Percentiles rank a stretch among this genome's conserved stretches.
phyloP scores from a whole-genome alignment of 2,888 invertebrate species.

The Didymodactylos carnosus region DNA sequence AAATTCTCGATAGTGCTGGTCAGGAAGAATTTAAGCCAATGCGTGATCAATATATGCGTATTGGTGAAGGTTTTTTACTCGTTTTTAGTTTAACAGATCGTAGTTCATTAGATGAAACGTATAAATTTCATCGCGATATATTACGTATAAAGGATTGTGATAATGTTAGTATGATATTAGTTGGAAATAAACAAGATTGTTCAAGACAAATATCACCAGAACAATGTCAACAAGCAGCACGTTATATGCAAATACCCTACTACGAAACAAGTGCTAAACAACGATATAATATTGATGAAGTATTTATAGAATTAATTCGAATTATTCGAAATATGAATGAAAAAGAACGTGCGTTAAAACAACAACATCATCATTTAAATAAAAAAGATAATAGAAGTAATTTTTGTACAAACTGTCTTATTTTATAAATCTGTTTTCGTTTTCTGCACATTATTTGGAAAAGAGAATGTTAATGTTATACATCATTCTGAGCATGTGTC shows the following conservation, averaged over 20 bases:
- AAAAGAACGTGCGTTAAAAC: too few species aligned
- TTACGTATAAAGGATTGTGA: slow-evolving; percentile 87
- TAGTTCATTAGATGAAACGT: slow-evolving; percentile 70
- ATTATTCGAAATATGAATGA: slow-evolving; percentile 8
- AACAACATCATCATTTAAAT: too few species aligned
- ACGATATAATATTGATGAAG: slow-evolving; percentile 10
- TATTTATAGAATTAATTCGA: slow-evolving; percentile 12
- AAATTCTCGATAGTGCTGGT: slow-evolving; percentile 89
- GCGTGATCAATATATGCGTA: slow-evolving; percentile 94
- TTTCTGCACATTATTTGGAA: too few species aligned
- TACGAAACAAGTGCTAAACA: slow-evolving; percentile 13
- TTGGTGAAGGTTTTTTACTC: slow-evolving; percentile 81
- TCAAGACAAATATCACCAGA: slow-evolving; percentile 48
- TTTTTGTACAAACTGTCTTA: too few species aligned
- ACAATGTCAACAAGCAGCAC: not conserved
- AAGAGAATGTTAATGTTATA: too few species aligned
- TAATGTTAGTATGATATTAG: slow-evolving; percentile 81
- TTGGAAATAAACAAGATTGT: slow-evolving; percentile 86
- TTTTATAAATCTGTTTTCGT: too few species aligned
- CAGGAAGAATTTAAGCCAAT: slow-evolving; percentile 97
- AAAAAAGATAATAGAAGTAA: too few species aligned
- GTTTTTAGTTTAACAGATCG: slow-evolving; percentile 86
- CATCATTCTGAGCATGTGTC: too few species aligned
- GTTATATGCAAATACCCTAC: slow-evolving; percentile 7
- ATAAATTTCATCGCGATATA: slow-evolving; percentile 83